Evolutionary conservation across 2,888 invertebrate genomes (phyloP).

Genomic region (Andricus quercusramuli): DNA sequence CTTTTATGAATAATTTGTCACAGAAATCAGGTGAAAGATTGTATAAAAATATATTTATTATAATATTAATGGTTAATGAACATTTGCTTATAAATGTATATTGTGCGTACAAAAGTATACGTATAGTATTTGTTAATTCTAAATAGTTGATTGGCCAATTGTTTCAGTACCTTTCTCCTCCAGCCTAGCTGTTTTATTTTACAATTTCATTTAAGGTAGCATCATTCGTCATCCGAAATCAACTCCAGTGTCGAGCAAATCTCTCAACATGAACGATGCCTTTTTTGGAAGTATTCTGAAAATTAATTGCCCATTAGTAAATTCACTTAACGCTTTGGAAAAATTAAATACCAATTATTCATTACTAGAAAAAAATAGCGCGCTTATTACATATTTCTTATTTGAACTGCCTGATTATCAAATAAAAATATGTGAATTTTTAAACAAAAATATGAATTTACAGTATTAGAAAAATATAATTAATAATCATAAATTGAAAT

Average conservation of each 20-base stretch:
- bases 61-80: slow-evolving; percentile 34
- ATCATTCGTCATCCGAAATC: slow-evolving; percentile 80
- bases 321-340: not conserved
- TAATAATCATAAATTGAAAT: too few relatives aligned
- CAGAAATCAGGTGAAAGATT: slow-evolving; percentile 30
- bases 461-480: too few relatives aligned
- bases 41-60: slow-evolving; percentile 41
- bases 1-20: not conserved
- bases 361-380: too few relatives aligned
- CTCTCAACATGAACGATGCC: slow-evolving; percentile 82
- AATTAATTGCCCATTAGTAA: slow-evolving; percentile 45
- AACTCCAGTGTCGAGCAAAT: slow-evolving; percentile 83
- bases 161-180: not conserved
- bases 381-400: too few relatives aligned
- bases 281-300: slow-evolving; percentile 82
- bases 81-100: slow-evolving; percentile 16
- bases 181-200: not conserved
- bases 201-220: not conserved
- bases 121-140: slow-evolving; percentile 29
- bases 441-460: too few relatives aligned
- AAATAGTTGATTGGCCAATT: not conserved
- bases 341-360: not conserved
- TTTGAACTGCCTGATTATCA: too few relatives aligned
- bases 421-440: too few relatives aligned
- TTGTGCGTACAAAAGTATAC: not conserved